Base-by-base conservation (phyloP, 2,113 vertebrate genomes). In the Salvelinus fontinalis region DNA sequence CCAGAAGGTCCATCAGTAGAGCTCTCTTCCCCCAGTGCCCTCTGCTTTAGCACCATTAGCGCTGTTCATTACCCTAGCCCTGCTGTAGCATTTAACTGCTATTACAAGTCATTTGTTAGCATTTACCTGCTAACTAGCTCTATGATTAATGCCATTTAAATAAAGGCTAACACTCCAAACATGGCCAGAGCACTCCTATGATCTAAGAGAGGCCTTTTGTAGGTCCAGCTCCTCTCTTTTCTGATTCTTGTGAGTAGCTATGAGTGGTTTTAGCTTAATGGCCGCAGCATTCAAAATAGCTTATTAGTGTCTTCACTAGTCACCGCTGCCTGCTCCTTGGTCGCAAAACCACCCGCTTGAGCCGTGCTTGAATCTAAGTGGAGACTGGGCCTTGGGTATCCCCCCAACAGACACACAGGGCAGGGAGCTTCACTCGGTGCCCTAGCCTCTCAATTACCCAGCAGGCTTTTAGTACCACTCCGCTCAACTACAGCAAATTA, bases 361-460 rank as follows among this genome's bases (percentile, higher is more conserved):
- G 79, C 78, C 22, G 26, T 22, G 51, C 72, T 22, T 31, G 88
- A 90, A 87, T 88, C 93, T 95, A 95, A 97, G 96, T 95, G 95
- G 49, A 94, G 94, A 92, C 92, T 92, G 93, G 91, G 88, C 91
- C 92, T 89, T 93, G 91, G 95, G 95, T 96, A 95, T 20, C 31
- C 31, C 31, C 31, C 31, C 31, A 6, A 34, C 65, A 29, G 5
- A 18, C 81, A 82, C 64, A 66, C 64, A 89, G 90, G 90, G 31
- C 31, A 34, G 31, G 31, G 92, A 81, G 93, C 92, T 87, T 90
- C 87, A 75, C 89, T 87, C 86, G 75, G 83, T 91, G 86, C 93
- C 91, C 67, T 93, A 93, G 94, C 94, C 95, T 93, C 94, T 97
- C 95, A 97, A 97, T 98, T 97, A 96, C 95, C 89, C 94, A 96